Evolutionary conservation across 2,113 vertebrate species (phyloP).

Genomic region (Dromaius novaehollandiae): DNA sequence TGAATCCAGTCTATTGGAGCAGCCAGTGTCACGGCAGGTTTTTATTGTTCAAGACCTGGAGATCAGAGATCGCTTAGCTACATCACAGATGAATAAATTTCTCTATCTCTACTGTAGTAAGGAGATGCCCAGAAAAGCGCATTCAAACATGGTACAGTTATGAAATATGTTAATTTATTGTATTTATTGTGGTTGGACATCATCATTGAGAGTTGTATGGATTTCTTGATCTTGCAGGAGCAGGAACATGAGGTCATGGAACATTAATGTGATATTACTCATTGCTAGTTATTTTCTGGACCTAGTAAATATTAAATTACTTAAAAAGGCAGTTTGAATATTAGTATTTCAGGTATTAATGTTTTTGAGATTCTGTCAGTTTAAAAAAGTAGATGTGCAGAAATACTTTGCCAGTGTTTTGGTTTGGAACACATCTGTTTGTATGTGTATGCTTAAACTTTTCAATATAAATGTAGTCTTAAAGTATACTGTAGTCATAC

Average conservation of each 20-base stretch:
- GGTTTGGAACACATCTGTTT: neutral
- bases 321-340: neutral
- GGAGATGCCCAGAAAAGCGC: slow-evolving; percentile 94
- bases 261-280: neutral
- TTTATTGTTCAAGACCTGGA: slow-evolving; percentile 96
- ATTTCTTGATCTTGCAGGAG: neutral
- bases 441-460: neutral
- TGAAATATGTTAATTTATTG: neutral
- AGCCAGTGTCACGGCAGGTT: slow-evolving; percentile 91
- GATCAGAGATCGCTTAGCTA: slow-evolving; percentile 93
- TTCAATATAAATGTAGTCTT: neutral
- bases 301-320: neutral
- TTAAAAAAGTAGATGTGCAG: neutral
- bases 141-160: slow-evolving; percentile 90
- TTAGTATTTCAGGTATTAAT: neutral
- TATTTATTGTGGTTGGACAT: neutral
- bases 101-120: slow-evolving; percentile 95
- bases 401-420: neutral
- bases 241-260: fast-evolving
- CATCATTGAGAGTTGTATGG: neutral
- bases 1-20: slow-evolving; percentile 76
- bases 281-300: neutral
- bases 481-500: neutral
- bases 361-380: neutral
- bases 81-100: slow-evolving; percentile 99